phyloP scores from a whole-genome alignment of 2,888 invertebrate species.

The Trilocha varians region DNA sequence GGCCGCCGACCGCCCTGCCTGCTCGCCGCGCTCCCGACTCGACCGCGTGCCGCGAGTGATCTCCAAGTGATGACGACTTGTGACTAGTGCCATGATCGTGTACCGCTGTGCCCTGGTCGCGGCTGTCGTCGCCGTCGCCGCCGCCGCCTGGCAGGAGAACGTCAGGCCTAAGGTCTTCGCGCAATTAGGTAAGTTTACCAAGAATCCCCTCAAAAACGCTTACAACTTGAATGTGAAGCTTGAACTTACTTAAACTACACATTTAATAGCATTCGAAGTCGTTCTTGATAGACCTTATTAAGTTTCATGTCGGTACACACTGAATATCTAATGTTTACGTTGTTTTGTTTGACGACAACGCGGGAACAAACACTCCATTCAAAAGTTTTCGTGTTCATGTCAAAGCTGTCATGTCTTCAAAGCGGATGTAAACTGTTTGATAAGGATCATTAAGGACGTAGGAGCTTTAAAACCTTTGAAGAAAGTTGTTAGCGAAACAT shows the following conservation, averaged over 20 bases:
- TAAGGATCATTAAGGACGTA: conserved; percentile 18
- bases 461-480: conserved; percentile 9
- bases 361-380: conserved; percentile 50
- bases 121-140: conserved; percentile 70
- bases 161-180: conserved; percentile 94
- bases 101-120: conserved; percentile 64
- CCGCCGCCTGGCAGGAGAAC: conserved; percentile 90
- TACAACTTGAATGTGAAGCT: conserved; percentile 39
- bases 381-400: conserved; percentile 52
- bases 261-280: conserved; percentile 37
- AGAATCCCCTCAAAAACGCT: conserved; percentile 28
- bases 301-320: conserved; percentile 27
- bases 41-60: conserved; percentile 53
- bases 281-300: conserved; percentile 31
- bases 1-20: conserved; percentile 66
- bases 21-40: conserved; percentile 25
- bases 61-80: conserved; percentile 66
- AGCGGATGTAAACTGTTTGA: conserved; percentile 21
- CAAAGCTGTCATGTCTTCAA: conserved; percentile 31
- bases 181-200: conserved; percentile 84
- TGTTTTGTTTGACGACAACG: conserved; percentile 59
- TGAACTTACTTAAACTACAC: conserved; percentile 50
- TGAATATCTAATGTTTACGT: conserved; percentile 51
- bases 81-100: conserved; percentile 71
- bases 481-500: conserved; percentile 2